Evolutionary conservation across 2,888 invertebrate genomes (phyloP).

Genomic region (Conistra vaccinii): DNA sequence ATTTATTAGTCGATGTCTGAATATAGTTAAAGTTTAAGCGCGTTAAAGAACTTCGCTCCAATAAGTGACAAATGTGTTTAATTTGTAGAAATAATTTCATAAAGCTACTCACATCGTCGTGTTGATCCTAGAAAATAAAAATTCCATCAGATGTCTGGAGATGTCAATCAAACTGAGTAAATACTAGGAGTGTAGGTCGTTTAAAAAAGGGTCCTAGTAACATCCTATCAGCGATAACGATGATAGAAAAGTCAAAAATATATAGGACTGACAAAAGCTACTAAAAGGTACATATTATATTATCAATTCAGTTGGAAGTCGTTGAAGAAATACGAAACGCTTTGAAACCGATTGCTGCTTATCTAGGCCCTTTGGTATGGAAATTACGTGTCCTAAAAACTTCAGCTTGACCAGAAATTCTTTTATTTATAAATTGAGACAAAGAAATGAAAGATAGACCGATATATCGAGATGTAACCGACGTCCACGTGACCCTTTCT

Average conservation of each 20-base stretch:
- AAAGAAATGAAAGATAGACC: not conserved
- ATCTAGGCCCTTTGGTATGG: not conserved
- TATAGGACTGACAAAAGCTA: not conserved
- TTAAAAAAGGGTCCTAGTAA: not conserved
- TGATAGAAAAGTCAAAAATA: not conserved
- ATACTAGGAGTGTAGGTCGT: not conserved
- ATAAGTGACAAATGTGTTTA: not conserved
- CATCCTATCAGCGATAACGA: not conserved
- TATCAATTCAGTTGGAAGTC: not conserved
- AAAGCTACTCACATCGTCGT: not conserved
- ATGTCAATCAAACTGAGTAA: not conserved
- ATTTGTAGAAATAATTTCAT: not conserved
- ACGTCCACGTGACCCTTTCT: not conserved
- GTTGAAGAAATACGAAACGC: not conserved
- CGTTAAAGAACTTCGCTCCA: too few species aligned
- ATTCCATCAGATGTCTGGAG: not conserved
- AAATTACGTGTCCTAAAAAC: not conserved
- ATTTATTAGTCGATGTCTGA: too few species aligned
- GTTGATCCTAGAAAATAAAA: not conserved
- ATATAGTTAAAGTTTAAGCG: too few species aligned
- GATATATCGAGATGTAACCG: not conserved
- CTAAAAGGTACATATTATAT: not conserved
- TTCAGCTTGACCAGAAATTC: not conserved
- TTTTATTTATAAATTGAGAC: not conserved
- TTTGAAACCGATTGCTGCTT: not conserved